Evolutionary conservation across 2,888 invertebrate genomes (phyloP), one percentile per base, ranked within the genome.

Genomic region (Campopleginae sp.): DNA sequence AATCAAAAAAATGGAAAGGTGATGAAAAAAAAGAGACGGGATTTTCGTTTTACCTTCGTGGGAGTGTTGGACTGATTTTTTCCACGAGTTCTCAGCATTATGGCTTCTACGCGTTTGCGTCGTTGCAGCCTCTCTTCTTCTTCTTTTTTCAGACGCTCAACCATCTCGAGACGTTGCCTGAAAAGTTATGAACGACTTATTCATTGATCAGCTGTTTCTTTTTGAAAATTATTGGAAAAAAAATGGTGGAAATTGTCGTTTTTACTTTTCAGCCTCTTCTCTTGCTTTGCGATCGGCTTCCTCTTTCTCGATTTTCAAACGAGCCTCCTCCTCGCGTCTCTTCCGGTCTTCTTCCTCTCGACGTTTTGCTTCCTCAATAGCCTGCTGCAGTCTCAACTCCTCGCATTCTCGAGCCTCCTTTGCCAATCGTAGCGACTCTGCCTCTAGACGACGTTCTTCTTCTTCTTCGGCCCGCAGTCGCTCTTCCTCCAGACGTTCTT

Each of bases 101-200:
- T 98, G 80, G 98, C 98, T 94, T 98, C 98, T 33, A 98, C 98
- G 82, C 98, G 95, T 94, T 98, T 98, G 90, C 98, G 97, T 90
- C 98, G 95, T 83, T 97, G 97, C 90, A 97, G 96, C 82, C 98
- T 95, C 93, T 98, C 98, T 92, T 97, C 97, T 94, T 98, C 98
- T 93, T 98, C 98, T 88, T 96, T 96, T 91, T 96, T 96, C 85
- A 97, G 95, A 84, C 96, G 95, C 93, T 98, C 98, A 76, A 97
- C 97, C 93, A 97, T 96, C 94, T 98, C 98, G 87, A 96, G 95
- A 91, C 97, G 96, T 93, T 96, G 95, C 89, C 96, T 95, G 78
- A 42, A 91, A 89, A 19, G 86, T 46, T 33, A 71, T 17, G 33
- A 17, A 17, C 46, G 42, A 75, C 33, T 10, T n/a, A 65, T 68